phyloP scores from a whole-genome alignment of 2,113 vertebrate genomes.

The Pituophis catenifer region DNA sequence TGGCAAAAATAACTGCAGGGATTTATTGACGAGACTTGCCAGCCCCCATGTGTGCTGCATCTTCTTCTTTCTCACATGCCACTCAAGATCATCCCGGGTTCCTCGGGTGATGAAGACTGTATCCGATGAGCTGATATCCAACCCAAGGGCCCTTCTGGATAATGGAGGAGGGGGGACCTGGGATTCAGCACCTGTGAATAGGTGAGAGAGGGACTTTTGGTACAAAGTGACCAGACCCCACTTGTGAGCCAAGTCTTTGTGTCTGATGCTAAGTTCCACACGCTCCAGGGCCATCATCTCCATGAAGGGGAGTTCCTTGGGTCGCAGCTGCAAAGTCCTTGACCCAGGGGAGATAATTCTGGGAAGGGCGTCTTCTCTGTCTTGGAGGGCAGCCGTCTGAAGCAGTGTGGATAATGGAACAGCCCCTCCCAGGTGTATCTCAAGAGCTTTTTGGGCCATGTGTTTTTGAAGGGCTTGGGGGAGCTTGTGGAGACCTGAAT shows the following conservation, averaged over 20 bases:
- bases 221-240: not conserved
- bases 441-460: not conserved
- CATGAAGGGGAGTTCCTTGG: not conserved
- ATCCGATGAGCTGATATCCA: not conserved
- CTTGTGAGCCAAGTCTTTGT: not conserved
- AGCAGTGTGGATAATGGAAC: accelerated
- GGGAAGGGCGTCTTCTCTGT: not conserved
- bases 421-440: not conserved
- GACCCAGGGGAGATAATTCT: not conserved
- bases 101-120: not conserved
- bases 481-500: too few species aligned
- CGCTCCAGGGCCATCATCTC: not conserved
- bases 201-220: not conserved
- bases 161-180: not conserved
- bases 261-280: not conserved
- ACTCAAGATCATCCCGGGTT: not conserved
- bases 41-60: not conserved
- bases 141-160: not conserved
- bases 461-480: not conserved
- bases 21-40: not conserved
- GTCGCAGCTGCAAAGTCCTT: not conserved
- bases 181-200: not conserved
- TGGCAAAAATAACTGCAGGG: not conserved
- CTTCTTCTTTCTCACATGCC: not conserved
- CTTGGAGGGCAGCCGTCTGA: too few species aligned